Base-by-base conservation (phyloP, 2,113 vertebrate species). In the Maccullochella peelii region DNA sequence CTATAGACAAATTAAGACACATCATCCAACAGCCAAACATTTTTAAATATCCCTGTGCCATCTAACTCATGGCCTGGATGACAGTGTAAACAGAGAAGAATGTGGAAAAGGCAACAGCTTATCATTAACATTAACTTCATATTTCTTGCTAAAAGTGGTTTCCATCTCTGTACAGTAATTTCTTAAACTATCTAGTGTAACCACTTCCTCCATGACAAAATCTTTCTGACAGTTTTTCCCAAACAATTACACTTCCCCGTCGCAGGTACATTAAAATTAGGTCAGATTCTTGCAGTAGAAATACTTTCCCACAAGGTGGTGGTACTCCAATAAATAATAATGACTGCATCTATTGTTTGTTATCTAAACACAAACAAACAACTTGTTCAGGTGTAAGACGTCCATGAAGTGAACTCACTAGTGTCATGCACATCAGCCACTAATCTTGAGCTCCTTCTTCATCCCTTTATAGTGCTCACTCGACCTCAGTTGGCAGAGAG, bases 271-370 rank as follows among this genome's bases (percentile, higher is more conserved):
- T 71, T 67, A 4, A 42, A 52, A 38, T 73, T 9, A 21, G 6
- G 66, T 63, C n/a, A 42, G 8, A 82, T 63, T 66, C 6, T 21
- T 90, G 86, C 49, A 92, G 69, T 83, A 23, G 73, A 82, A 67
- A 33, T 6, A 55, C 25, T 50, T 79, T 55, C 84, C 84, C 91
- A 91, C 86, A 80, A 90, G 93, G 63, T 58, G 88, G 78, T 63
- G 79, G 18, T 55, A 68, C 77, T 74, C 16, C 75, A 69, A 87
- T 78, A 61, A 89, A 73, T n/a, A n/a, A n/a, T n/a, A n/a, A n/a
- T 85, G 21, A 65, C 57, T 58, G 21, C 1, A 38, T 62, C n/a
- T 36, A n/a, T 57, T 66, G 33, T 80, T 82, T 77, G 33, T 73
- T 61, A 70, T 44, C 42, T 44, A 33, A 82, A 76, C 68, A 73